Conservation (phyloP, 2,888 invertebrate genomes). For the Epinotia nisella region DNA sequence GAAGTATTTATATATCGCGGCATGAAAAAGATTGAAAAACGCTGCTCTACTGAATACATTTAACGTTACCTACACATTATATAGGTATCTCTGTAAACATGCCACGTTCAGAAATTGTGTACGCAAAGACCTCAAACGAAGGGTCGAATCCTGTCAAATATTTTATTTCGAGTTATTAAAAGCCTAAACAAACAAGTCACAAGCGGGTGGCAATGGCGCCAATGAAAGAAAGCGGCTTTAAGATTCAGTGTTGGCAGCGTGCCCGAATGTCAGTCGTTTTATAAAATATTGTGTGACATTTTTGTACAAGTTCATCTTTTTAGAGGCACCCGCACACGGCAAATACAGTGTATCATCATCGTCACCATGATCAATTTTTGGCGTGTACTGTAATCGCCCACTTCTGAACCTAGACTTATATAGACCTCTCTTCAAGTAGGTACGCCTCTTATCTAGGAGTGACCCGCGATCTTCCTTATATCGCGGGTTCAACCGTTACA, state of each 20-base stretch:
- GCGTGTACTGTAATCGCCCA: too few relatives aligned
- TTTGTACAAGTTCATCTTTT: constrained; percentile 4
- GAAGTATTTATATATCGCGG: too few relatives aligned
- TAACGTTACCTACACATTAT: not conserved
- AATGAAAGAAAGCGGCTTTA: constrained; percentile 18
- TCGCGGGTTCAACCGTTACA: too few relatives aligned
- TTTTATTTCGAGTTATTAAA: constrained; percentile 11
- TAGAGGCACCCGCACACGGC: not conserved
- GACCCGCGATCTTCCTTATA: too few relatives aligned
- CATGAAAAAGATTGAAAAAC: too few relatives aligned
- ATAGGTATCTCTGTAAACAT: not conserved
- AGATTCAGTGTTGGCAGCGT: constrained; percentile 36
- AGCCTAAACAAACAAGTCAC: constrained; percentile 26
- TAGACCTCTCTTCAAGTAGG: too few relatives aligned
- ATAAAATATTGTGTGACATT: constrained; percentile 31
- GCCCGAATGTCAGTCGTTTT: constrained; percentile 45
- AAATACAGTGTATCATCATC: too few relatives aligned
- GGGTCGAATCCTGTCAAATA: not conserved
- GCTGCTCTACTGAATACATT: too few relatives aligned
- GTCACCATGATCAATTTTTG: too few relatives aligned
- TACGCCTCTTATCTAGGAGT: too few relatives aligned
- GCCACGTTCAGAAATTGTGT: not conserved
- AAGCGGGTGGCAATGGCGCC: constrained; percentile 6
- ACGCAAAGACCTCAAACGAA: not conserved
- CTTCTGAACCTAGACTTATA: too few relatives aligned